Evolutionary conservation across 2,888 invertebrate species (phyloP), one percentile per base, ranked within the genome.

Genomic region (Synanthedon vespiformis): DNA sequence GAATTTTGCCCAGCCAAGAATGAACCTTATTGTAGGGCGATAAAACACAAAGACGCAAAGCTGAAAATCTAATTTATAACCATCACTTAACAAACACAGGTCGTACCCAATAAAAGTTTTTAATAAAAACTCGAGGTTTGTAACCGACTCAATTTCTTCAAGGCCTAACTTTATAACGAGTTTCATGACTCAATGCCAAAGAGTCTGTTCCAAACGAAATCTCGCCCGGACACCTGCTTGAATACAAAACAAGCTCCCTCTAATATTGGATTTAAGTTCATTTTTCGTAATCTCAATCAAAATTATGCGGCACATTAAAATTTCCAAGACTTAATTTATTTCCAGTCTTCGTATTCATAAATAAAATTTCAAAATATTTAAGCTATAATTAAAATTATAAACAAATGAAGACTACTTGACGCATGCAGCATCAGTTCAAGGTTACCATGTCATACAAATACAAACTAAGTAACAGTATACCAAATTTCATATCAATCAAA

Each of bases 101-200:
- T 44, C 44, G 44, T 44, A 14, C 44, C 44, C 14, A 12, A 48
- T 16, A 12, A 48, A 48, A 48, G 14, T 12, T 48, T 48, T 48
- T 48, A 16, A 18, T 48, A 48, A 48, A 48, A 50, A 40, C 14
- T 34, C 40, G 27, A 50, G 27, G 50, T 50, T 52, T 51, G 52
- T 49, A 54, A 54, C 54, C 40, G 55, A 57, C 53, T 58, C 57
- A 56, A 58, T 57, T 60, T 57, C 52, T 56, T 60, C 55, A 51
- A 51, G 54, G 49, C 48, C 56, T 51, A 57, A 60, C 54, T 59
- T 58, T 52, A 11, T 60, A 60, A 60, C 58, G 57, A 60, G 60
- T 60, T 60, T 53, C 47, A 52, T 51, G 49, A 49, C 27, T 52
- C 55, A 44, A 27, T 48, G 51, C 47, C 52, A 52, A 53, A 52